Evolutionary conservation across 2,888 invertebrate species (phyloP), one percentile per base, ranked within the genome.

Genomic region (Hypercompe scribonia): DNA sequence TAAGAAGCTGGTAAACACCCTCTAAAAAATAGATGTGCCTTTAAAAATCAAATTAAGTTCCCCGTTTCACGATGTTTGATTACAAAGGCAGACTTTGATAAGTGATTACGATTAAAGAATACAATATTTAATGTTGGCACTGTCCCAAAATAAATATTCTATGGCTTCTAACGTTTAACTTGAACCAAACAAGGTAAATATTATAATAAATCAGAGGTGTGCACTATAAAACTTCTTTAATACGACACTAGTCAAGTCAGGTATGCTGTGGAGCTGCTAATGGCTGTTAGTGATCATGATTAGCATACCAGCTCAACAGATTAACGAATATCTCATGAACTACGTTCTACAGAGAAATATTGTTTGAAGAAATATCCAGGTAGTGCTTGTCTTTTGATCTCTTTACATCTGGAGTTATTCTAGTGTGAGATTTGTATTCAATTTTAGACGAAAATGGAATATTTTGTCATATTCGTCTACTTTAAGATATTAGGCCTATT

Each of bases 181-280:
- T 83, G 61, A 0, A 50, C 77, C 78, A 69, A 42, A 10, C 67
- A 15, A 70, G 77, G 78, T 46, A 73, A 78, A 78, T 79, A 78
- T 79, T 79, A 82, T 89, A n/a, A n/a, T n/a, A 85, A 88, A 88
- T 87, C 84, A 86, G 78, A 71, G 54, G 71, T 80, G 79, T 72
- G 76, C 77, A 72, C 84, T 82, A 83, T 86, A 85, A 84, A 86
- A 83, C 79, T 82, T 72, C 73, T 80, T 81, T 89, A 87, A 88
- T 87, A 85, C 84, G 81, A 81, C 77, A 74, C 65, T 21, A 71
- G 66, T 58, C 46, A 39, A 65, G 74, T 33, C 63, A 61, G 68
- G 34, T 72, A 68, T 73, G 64, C 36, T 18, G 39, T 18, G 42
- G 18, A 36, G 28, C 36, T n/a, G 54, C 67, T 74, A 74, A 71